These are phyloP conservation scores for Gymnoscopelus microlampas DNA, from an alignment of 2,797 vertebrate genomes.

Conservation along the genomic window DNA sequence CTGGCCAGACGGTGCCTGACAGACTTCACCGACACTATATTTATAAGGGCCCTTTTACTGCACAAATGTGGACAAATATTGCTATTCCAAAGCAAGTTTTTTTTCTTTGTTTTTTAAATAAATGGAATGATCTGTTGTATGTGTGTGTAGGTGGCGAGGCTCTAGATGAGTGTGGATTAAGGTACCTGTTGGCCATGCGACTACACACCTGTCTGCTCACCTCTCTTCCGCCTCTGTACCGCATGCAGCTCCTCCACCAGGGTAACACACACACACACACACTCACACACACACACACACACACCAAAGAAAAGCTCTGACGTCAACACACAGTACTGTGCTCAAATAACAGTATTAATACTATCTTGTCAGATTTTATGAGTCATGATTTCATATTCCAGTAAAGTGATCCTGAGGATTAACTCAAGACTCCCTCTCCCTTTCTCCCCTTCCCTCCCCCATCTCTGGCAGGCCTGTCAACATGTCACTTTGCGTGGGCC, in stretches of 20 bases:
- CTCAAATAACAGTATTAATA: too few relatives aligned
- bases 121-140: not conserved
- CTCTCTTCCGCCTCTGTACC: constrained; percentile 95
- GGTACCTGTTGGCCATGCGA: constrained; percentile 96
- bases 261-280: constrained; percentile 79
- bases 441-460: too few relatives aligned
- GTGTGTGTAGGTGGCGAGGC: constrained; percentile 90
- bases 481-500: constrained; percentile 98
- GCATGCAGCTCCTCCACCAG: constrained; percentile 97
- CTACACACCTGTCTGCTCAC: constrained; percentile 96
- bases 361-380: not conserved
- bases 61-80: not conserved
- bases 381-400: not conserved
- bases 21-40: constrained; percentile 36
- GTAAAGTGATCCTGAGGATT: not conserved
- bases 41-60: constrained; percentile 16
- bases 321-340: not conserved
- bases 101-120: not conserved
- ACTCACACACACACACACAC: constrained; percentile 13
- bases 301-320: not conserved
- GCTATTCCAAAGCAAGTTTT: constrained; percentile 7
- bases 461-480: constrained; percentile 87
- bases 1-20: constrained; percentile 23
- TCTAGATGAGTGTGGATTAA: constrained; percentile 94
- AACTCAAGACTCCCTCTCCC: not conserved